Evolutionary conservation across 2,888 invertebrate genomes (phyloP).

Genomic region (Criorhina ranunculi): DNA sequence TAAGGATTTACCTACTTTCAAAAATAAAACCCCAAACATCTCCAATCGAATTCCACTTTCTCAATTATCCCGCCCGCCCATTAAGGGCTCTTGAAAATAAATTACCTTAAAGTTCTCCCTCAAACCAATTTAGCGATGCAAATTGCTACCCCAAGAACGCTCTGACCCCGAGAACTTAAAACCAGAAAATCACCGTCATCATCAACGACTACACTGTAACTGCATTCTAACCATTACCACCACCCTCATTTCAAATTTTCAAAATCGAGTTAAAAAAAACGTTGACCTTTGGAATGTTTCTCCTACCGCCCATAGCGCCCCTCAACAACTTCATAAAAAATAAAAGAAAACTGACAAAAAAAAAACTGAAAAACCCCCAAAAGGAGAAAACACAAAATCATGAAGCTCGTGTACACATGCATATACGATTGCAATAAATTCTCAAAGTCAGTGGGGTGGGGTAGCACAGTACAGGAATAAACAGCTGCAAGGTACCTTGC

Average conservation of each 20-base stretch:
- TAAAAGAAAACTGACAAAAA: constrained; percentile 2
- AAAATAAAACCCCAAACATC: background rate
- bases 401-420: constrained; percentile 70
- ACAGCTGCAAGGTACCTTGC: constrained; percentile 56
- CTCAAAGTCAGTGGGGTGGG: constrained; percentile 54
- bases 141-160: constrained; percentile 28
- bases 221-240: constrained; percentile 15
- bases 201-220: constrained; percentile 32
- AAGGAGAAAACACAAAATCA: constrained; percentile 59
- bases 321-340: constrained; percentile 2
- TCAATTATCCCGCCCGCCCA: constrained; percentile 14
- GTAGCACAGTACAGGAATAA: constrained; percentile 19
- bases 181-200: constrained; percentile 53
- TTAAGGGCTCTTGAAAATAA: constrained; percentile 17
- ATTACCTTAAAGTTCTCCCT: constrained; percentile 18
- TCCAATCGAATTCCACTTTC: background rate
- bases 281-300: constrained; percentile 56
- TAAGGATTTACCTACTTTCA: too few species aligned
- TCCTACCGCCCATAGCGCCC: background rate
- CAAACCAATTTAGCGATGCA: constrained; percentile 36
- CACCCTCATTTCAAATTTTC: constrained; percentile 23
- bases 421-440: constrained; percentile 64
- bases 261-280: constrained; percentile 60
- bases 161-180: constrained; percentile 26
- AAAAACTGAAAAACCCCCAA: constrained; percentile 8